Conservation (phyloP, 2,888 invertebrate species). For the Flexamia atlantica region DNA sequence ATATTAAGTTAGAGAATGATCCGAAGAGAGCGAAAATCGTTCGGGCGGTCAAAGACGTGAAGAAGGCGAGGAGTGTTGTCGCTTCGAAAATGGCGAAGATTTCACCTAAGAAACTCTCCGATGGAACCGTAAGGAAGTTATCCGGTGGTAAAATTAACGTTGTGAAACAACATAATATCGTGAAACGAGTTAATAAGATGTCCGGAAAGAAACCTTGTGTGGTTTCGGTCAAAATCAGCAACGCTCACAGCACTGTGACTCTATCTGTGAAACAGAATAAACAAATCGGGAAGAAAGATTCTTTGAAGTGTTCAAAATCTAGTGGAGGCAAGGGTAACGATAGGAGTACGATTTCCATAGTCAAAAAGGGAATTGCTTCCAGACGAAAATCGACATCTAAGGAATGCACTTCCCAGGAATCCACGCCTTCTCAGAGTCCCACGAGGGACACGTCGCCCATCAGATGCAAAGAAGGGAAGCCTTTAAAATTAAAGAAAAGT, state of each 20-base stretch:
- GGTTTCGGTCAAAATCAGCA: constrained; percentile 63
- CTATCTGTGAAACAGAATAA: constrained; percentile 56
- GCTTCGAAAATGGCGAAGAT: constrained; percentile 55
- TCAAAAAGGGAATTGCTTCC: constrained; percentile 62
- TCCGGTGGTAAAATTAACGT: constrained; percentile 55
- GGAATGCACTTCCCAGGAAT: constrained; percentile 47
- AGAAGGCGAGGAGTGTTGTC: constrained; percentile 51
- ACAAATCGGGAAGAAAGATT: constrained; percentile 58
- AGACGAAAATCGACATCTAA: constrained; percentile 55
- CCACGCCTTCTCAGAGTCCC: constrained; percentile 21
- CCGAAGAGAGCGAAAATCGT: constrained; percentile 48
- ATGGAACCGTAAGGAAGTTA: constrained; percentile 28
- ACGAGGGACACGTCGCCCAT: constrained; percentile 53
- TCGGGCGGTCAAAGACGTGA: constrained; percentile 44
- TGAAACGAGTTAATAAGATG: constrained; percentile 58
- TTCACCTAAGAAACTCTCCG: constrained; percentile 12
- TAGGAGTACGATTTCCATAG: constrained; percentile 40
- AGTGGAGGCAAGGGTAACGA: constrained; percentile 33
- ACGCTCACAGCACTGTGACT: constrained; percentile 47
- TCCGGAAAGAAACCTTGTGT: constrained; percentile 61
- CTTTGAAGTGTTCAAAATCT: constrained; percentile 11
- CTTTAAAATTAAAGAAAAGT: constrained; percentile 18
- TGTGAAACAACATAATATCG: constrained; percentile 59
- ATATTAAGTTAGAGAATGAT: constrained; percentile 46
- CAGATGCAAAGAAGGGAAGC: constrained; percentile 22